Evolutionary conservation across 53 echinoderm and acorn worm genomes (phyloP).

Genomic region (Zoroaster sp.): DNA sequence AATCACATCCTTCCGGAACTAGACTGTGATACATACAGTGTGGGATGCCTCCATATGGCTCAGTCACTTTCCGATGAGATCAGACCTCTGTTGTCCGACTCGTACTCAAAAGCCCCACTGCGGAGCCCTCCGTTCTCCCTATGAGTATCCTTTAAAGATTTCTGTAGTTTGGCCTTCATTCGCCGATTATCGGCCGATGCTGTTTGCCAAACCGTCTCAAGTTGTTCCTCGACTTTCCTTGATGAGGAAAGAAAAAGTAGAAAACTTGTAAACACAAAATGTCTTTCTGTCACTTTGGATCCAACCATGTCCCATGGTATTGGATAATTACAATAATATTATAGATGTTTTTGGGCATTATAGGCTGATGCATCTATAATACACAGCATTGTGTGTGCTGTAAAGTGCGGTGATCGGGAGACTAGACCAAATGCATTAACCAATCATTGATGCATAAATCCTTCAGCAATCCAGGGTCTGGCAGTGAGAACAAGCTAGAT

Average conservation of each 20-base stretch:
- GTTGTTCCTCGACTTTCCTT: slow-evolving; percentile 90
- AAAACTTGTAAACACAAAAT: not conserved
- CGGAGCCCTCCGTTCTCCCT: not conserved
- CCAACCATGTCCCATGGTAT: no score
- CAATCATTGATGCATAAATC: no score
- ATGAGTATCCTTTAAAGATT: slow-evolving; percentile 51
- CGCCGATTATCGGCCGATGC: slow-evolving; percentile 86
- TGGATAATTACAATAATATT: no score
- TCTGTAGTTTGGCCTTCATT: slow-evolving; percentile 78
- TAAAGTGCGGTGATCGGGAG: no score
- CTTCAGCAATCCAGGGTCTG: no score
- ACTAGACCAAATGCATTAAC: no score
- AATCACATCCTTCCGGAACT: not conserved
- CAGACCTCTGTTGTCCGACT: slow-evolving; percentile 89
- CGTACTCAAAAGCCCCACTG: slow-evolving; percentile 72
- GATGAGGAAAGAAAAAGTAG: not conserved
- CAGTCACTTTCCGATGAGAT: slow-evolving; percentile 92
- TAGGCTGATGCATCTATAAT: no score
- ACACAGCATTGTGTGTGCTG: no score
- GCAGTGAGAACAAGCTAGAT: no score
- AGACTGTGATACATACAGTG: not conserved
- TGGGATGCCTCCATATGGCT: no score
- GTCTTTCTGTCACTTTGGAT: not conserved
- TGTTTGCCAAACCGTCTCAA: slow-evolving; percentile 95
- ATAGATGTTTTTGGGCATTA: no score